Evolutionary conservation across 2,888 invertebrate genomes (phyloP).

Genomic region (Blomia tropicalis): DNA sequence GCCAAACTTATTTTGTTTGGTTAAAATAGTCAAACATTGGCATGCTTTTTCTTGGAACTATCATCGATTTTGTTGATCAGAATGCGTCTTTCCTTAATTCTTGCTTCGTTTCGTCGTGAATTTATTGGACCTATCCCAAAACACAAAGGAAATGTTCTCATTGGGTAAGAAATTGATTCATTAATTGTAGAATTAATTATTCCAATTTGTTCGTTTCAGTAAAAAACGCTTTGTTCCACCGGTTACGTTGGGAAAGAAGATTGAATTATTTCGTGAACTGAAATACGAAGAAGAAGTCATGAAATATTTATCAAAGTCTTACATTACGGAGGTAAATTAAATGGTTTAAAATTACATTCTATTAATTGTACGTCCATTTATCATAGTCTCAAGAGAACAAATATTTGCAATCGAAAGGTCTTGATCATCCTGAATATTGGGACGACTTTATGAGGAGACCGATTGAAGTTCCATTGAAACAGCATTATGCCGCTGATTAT

Average conservation of each 20-base stretch:
- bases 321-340: conserved; percentile 18
- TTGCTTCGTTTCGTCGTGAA: conserved; percentile 18
- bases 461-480: conserved; percentile 17
- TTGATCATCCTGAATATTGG: conserved; percentile 21
- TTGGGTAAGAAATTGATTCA: conserved; percentile 14
- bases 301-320: conserved; percentile 20
- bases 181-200: conserved; percentile 4
- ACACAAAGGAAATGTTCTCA: conserved; percentile 15
- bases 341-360: background rate
- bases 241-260: conserved; percentile 15
- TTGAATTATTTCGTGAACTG: conserved; percentile 7
- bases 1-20: background rate
- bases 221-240: conserved; percentile 22
- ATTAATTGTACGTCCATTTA: background rate
- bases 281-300: conserved; percentile 20
- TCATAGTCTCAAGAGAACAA: conserved; percentile 21
- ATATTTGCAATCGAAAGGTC: conserved; percentile 14
- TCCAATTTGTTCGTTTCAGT: conserved; percentile 5
- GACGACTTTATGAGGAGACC: conserved; percentile 23
- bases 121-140: conserved; percentile 24
- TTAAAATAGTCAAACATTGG: background rate
- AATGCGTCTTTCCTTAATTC: conserved; percentile 14
- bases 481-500: conserved; percentile 22
- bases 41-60: background rate
- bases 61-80: background rate